Evolutionary conservation across 1,140 invertebrate genomes (phyloP).

Genomic region (Papilio dardanus): DNA sequence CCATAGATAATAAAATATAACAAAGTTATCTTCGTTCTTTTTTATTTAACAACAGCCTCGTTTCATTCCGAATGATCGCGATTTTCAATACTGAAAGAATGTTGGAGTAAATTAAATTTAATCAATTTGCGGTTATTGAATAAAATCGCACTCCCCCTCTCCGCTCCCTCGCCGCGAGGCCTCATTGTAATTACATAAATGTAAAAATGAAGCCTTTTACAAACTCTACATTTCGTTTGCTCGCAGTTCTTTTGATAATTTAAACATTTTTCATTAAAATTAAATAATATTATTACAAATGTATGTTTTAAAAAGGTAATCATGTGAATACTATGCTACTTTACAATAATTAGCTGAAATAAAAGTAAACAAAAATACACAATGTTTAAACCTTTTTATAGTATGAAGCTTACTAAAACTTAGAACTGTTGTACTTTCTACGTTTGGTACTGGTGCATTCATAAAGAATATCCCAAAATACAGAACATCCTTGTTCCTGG

Average conservation of each 20-base stretch:
- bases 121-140: constrained; percentile 27
- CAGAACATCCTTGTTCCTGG: too few species aligned
- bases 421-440: too few species aligned
- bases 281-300: neutral
- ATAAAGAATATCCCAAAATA: too few species aligned
- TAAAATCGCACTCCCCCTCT: neutral
- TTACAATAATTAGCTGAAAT: neutral
- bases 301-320: neutral
- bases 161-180: neutral
- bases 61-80: constrained; percentile 9
- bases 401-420: neutral
- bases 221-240: constrained; percentile 5
- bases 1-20: neutral
- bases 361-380: neutral
- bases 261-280: neutral
- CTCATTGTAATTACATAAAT: constrained; percentile 32
- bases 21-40: constrained; percentile 11
- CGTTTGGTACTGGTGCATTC: too few species aligned
- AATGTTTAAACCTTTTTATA: neutral
- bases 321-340: neutral
- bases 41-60: constrained; percentile 3
- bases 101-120: constrained; percentile 26
- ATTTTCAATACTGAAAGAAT: constrained; percentile 27
- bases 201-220: constrained; percentile 32
- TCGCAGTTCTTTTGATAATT: constrained; percentile 4